phyloP scores from a whole-genome alignment of 2,113 vertebrate genomes.

The Zapornia atra region DNA sequence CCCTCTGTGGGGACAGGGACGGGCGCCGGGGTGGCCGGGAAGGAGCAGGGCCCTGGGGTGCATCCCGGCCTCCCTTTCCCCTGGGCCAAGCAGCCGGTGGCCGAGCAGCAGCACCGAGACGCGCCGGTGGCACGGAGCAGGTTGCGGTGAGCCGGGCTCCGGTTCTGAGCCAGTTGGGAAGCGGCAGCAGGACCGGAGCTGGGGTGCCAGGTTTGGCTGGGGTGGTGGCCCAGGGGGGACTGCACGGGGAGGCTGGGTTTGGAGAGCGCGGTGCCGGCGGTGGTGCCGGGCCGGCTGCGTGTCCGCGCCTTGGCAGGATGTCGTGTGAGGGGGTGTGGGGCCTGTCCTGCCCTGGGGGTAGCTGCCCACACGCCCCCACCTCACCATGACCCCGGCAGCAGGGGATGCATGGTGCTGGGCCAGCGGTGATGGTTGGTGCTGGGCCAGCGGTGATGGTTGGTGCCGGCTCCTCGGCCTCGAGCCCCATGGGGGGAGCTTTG shows the following conservation, averaged over 20 bases:
- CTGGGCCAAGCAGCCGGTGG: background rate
- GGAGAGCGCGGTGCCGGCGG: too few species aligned
- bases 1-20: background rate
- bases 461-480: background rate
- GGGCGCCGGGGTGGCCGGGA: background rate
- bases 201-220: too few species aligned
- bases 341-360: background rate
- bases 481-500: background rate
- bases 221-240: background rate
- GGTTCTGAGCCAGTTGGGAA: background rate
- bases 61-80: background rate
- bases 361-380: accelerated
- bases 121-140: background rate
- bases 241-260: too few species aligned
- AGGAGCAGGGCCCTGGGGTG: background rate
- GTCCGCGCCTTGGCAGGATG: accelerated
- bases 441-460: accelerated
- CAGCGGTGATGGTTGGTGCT: too few species aligned
- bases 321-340: accelerated
- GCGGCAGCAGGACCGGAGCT: background rate
- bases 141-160: accelerated
- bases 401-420: background rate
- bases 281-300: accelerated
- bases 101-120: background rate
- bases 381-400: background rate